These are phyloP conservation scores for Sericinus montela DNA, from an alignment of 2,888 invertebrate genomes.

Conservation along the genomic window DNA sequence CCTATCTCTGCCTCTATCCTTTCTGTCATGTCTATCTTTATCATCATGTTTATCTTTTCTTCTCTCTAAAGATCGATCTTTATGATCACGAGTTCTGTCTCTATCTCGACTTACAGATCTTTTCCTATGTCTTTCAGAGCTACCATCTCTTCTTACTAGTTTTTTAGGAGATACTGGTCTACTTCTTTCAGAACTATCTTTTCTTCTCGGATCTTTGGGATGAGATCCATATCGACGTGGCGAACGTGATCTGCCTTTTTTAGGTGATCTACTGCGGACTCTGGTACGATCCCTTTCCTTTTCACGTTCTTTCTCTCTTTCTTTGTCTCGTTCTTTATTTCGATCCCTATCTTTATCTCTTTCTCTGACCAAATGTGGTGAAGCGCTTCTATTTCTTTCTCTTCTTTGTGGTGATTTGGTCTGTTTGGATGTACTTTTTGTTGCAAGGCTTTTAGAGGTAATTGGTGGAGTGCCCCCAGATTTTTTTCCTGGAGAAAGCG, in stretches of 20 bases:
- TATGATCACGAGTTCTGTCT: conserved; percentile 74
- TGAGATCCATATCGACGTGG: conserved; percentile 54
- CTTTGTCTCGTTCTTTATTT: conserved; percentile 61
- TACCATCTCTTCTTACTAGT: conserved; percentile 58
- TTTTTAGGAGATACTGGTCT: conserved; percentile 74
- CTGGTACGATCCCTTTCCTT: conserved; percentile 74
- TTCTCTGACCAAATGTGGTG: conserved; percentile 61
- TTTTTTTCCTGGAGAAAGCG: conserved; percentile 72
- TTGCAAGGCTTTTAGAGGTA: conserved; percentile 59
- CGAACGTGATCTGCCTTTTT: conserved; percentile 67
- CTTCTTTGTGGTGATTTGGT: conserved; percentile 68
- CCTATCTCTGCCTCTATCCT: conserved; percentile 84
- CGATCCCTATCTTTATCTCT: conserved; percentile 73
- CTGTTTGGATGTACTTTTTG: conserved; percentile 59
- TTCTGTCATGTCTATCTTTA: conserved; percentile 81
- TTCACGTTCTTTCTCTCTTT: conserved; percentile 63
- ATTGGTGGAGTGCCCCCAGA: conserved; percentile 74
- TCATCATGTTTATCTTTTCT: conserved; percentile 77
- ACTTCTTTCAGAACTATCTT: conserved; percentile 71
- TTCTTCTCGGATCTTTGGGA: conserved; percentile 66
- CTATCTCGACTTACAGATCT: conserved; percentile 67
- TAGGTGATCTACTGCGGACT: conserved; percentile 69
- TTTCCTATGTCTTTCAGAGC: conserved; percentile 63
- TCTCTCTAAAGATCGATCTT: conserved; percentile 68
- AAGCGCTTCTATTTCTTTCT: conserved; percentile 64